These are phyloP conservation scores for Pseudochirops corinnae DNA, from an alignment of 2,797 vertebrate genomes.

Conservation along the genomic window DNA sequence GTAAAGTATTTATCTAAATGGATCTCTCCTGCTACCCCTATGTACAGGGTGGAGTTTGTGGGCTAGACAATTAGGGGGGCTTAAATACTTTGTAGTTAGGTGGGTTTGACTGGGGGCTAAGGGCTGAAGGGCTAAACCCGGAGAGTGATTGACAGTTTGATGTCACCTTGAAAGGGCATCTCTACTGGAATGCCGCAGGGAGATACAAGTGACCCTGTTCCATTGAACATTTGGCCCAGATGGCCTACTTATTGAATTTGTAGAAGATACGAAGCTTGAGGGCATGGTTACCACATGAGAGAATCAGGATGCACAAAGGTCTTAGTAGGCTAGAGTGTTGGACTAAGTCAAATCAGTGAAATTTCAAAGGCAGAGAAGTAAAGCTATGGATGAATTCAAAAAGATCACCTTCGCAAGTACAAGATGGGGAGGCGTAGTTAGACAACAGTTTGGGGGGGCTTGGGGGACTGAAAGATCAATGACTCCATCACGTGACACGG, in stretches of 20 bases:
- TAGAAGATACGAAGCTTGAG: background rate
- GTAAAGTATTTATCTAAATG: background rate
- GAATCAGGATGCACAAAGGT: background rate
- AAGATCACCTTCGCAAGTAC: background rate
- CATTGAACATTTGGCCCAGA: background rate
- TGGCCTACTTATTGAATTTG: background rate
- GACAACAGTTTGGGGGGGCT: background rate
- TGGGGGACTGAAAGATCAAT: background rate
- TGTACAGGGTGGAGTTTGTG: background rate
- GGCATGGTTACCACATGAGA: background rate
- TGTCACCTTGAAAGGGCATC: background rate
- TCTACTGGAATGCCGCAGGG: background rate
- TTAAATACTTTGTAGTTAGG: background rate
- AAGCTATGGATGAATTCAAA: background rate
- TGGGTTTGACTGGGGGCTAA: background rate
- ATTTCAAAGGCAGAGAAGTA: background rate
- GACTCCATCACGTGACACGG: background rate
- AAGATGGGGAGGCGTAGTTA: background rate
- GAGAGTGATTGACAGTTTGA: background rate
- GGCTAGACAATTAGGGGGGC: background rate
- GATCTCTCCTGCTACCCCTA: background rate
- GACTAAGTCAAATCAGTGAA: background rate
- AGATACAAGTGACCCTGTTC: background rate
- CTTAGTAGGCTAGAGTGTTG: background rate
- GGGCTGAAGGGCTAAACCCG: background rate